Base-by-base conservation (phyloP, 2,113 vertebrate species). In the Pygoscelis adeliae region DNA sequence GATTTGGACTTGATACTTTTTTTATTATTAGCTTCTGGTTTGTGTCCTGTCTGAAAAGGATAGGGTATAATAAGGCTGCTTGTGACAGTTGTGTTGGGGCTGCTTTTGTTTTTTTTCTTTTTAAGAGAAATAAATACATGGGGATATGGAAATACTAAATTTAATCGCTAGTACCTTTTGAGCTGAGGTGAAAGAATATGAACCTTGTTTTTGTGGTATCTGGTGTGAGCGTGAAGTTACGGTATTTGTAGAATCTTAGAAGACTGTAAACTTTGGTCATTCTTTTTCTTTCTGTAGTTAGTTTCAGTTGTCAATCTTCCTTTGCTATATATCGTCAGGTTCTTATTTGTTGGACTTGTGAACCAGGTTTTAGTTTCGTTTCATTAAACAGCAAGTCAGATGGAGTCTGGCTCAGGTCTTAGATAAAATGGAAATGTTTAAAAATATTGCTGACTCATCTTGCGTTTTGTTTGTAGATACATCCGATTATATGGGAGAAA, bases 401-500 rank as follows among this genome's bases (percentile, higher is more conserved):
- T 8, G 5, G 29, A 42, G 49, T 53, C 27, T 82, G 69, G 5
- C 46, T 90, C 15, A 2, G 36, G 13, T 71, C 25, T 21, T 38
- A 4, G 14, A 10, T 69, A 50, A 87, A 62, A 61, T 22, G 16
- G 36, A 44, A 27, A 7, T n/a, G 8, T 34, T 70, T 42, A 5
- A 30, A 70, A 38, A 11, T 76, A 52, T 59, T 87, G 40, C 42
- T 80, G 87, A 62, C 47, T 62, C 59, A 4, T n/a, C 8, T 85
- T 58, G 42, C 65, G 59, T 90, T 94, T 83, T 76, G 59, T 81
- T 93, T 97, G 15, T 94, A 99, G 99, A 93, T 99, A 99, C 89
- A 99, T 99, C 93, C 98, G 99, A 77, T 97, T 99, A 21, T 99
- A 99, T 93, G 99, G 99, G n/a, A 99, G 99, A 83, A 99, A 99